Base-by-base conservation (phyloP, 1,140 invertebrate species). In the Anagrus nilaparvatae region DNA sequence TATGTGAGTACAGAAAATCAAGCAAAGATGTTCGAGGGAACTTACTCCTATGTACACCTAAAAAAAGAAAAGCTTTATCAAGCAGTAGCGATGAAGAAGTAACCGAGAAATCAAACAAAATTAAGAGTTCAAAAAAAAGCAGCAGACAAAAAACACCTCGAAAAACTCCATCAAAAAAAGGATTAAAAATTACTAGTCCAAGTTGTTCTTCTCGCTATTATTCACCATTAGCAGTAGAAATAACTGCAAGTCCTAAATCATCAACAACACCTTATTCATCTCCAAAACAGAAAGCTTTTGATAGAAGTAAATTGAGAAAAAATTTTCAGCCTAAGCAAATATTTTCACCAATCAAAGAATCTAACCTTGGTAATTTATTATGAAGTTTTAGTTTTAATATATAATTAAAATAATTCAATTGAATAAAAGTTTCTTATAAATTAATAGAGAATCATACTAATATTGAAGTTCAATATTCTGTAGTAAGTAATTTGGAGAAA, bases 1-100 rank as follows among this genome's bases (percentile, higher is more conserved):
- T 54, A 14, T 68, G 63, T 39, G 30, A 35, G 27, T 65, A 62
- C 33, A 30, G 17, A 9, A n/a, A 36, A 12, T 34, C 34, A 5
- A 14, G 8, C 7, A 48, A 52, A 32, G 25, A n/a, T 5, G 30
- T 17, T 19, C 10, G 32, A 12, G 27, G 39, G 19, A 32, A 5
- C 25, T 16, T 21, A 16, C 8, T 44, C 34, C 18, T 49, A 9
- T 16, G 34, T 12, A 59, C 58, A 19, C 49, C 54, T 0, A 52
- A 40, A n/a, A 65, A 65, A 40, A 55, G 51, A 28, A 63, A 48
- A 35, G 4, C 23, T 0, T 8, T 18, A 21, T 16, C 35, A 14
- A 30, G 35, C 10, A 21, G 19, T 37, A 31, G 50, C 21, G 24
- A 42, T 17, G 42, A 40, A 10, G 33, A 36, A 41, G 32, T 42